A percentile compares a stretch with the other conserved stretches of the same genome.
These are phyloP conservation scores for Anabas testudineus DNA, from an alignment of 2,797 vertebrate species.

Conservation along the genomic window DNA sequence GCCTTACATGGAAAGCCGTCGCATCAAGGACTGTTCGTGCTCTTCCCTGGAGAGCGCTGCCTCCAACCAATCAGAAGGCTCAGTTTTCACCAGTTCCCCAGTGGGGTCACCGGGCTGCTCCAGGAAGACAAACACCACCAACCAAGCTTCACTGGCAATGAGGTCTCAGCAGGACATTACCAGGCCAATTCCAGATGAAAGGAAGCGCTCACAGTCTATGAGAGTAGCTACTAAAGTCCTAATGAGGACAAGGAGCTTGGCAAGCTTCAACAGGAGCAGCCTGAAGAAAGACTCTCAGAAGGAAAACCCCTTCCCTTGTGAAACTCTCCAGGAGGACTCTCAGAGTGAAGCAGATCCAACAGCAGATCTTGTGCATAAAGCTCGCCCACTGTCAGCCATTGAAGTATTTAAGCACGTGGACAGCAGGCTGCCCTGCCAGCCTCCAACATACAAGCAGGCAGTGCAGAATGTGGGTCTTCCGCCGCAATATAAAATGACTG, in stretches of 20 bases:
- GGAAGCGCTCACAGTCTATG: constrained; percentile 87
- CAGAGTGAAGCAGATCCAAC: constrained; percentile 82
- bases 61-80: constrained; percentile 87
- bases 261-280: constrained; percentile 75
- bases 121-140: constrained; percentile 77
- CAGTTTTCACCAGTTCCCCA: constrained; percentile 89
- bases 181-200: constrained; percentile 74
- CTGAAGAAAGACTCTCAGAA: constrained; percentile 80
- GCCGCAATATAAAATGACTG: constrained; percentile 82
- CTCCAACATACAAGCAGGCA: constrained; percentile 91
- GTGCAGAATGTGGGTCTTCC: constrained; percentile 67
- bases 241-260: constrained; percentile 83
- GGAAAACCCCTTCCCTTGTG: constrained; percentile 81
- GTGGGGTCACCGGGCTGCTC: constrained; percentile 83
- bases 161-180: constrained; percentile 73
- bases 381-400: constrained; percentile 84
- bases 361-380: constrained; percentile 51
- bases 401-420: constrained; percentile 89
- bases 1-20: constrained; percentile 45
- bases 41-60: constrained; percentile 87
- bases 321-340: constrained; percentile 81
- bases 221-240: constrained; percentile 77
- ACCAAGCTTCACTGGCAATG: constrained; percentile 77
- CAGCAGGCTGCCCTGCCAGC: constrained; percentile 82
- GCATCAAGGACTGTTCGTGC: constrained; percentile 73